phyloP scores from a whole-genome alignment of 2,888 invertebrate genomes.

The Drosophila prolongata region DNA sequence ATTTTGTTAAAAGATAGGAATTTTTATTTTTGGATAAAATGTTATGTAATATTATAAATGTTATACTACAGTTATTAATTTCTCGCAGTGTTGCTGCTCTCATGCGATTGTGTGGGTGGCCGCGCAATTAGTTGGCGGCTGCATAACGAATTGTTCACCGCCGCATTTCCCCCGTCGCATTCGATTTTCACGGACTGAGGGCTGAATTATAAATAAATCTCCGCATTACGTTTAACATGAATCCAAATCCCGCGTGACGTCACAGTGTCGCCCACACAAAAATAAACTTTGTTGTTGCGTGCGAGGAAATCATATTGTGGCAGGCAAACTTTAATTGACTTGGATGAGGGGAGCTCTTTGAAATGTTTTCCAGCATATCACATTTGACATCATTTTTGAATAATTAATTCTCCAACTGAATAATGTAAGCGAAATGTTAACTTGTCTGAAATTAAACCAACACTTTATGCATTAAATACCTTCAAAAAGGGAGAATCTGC shows the following conservation, averaged over 20 bases:
- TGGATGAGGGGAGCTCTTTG: background rate
- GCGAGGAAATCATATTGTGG: slow-evolving; percentile 33
- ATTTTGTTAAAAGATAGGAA: too few species aligned
- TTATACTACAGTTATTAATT: background rate
- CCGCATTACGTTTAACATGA: slow-evolving; percentile 55
- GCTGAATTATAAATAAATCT: slow-evolving; percentile 71
- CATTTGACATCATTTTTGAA: slow-evolving; percentile 22
- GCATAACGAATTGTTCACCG: slow-evolving; percentile 47
- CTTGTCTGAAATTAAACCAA: slow-evolving; percentile 6
- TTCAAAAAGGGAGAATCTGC: background rate
- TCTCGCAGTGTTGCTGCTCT: slow-evolving; percentile 10
- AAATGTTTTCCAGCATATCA: slow-evolving; percentile 12
- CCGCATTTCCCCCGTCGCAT: slow-evolving; percentile 16
- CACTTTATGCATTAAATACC: slow-evolving; percentile 15
- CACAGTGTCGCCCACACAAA: slow-evolving; percentile 41
- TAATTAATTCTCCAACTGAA: slow-evolving; percentile 10
- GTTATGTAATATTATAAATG: too few species aligned
- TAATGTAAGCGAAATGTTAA: background rate
- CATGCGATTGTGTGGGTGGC: slow-evolving; percentile 34
- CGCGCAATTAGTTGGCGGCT: slow-evolving; percentile 69
- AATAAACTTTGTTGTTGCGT: slow-evolving; percentile 26
- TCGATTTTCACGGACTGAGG: slow-evolving; percentile 27
- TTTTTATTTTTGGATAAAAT: too few species aligned
- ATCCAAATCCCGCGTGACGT: slow-evolving; percentile 60
- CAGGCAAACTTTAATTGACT: slow-evolving; percentile 30